Evolutionary conservation across 64 coral and sea anemone genomes (phyloP).

Genomic region (Montipora capricornis): DNA sequence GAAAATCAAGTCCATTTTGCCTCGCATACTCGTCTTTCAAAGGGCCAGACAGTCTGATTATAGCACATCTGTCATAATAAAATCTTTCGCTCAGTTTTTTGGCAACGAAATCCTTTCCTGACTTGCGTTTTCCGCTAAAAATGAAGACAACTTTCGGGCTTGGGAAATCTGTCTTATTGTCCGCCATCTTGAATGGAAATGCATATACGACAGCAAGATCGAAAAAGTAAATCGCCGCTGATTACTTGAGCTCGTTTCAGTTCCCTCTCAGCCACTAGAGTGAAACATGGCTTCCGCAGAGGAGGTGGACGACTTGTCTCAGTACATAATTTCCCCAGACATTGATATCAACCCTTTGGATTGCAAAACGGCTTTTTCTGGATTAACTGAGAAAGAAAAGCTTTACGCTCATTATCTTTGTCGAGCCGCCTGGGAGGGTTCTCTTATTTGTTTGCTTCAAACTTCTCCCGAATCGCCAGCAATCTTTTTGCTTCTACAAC

Average conservation of each 20-base stretch:
- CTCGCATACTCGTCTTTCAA: slow-evolving; percentile 92
- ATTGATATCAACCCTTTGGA: slow-evolving; percentile 65
- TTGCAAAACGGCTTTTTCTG: slow-evolving; percentile 90
- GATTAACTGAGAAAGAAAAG: slow-evolving; percentile 84
- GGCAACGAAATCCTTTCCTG: slow-evolving; percentile 92
- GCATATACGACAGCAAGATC: background rate
- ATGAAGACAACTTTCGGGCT: slow-evolving; percentile 62
- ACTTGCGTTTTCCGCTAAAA: slow-evolving; percentile 98
- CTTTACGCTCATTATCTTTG: slow-evolving; percentile 87
- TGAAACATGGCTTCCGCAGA: slow-evolving; percentile 19
- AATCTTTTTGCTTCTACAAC: slow-evolving; percentile 97
- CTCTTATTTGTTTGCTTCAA: slow-evolving; percentile 92
- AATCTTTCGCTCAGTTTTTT: slow-evolving; percentile 65
- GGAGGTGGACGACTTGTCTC: background rate
- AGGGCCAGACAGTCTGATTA: slow-evolving; percentile 90
- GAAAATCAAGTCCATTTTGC: slow-evolving; percentile 85
- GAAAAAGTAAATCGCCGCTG: background rate
- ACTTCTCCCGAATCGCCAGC: slow-evolving; percentile 89
- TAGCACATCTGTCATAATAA: slow-evolving; percentile 63
- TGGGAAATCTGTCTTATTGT: background rate
- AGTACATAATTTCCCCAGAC: background rate
- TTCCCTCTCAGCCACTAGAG: background rate
- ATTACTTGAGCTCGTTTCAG: background rate
- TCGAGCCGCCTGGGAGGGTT: slow-evolving; percentile 91
- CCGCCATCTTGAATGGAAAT: slow-evolving; percentile 73